Conservation (phyloP, 2,797 vertebrate genomes). For the Cyclura pinguis region DNA sequence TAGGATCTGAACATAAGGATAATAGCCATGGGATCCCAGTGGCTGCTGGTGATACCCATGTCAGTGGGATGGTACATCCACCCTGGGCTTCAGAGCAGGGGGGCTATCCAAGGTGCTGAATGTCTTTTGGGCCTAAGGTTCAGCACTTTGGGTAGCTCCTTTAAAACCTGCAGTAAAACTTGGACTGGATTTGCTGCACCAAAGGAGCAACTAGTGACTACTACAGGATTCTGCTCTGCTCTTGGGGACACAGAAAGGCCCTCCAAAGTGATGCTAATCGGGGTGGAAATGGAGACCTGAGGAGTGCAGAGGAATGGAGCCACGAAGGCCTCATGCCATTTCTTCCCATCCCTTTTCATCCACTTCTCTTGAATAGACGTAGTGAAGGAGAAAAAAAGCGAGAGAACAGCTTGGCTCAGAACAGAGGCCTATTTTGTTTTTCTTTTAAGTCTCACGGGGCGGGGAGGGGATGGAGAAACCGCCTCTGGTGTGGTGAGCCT, state of each 20-base stretch:
- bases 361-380: not conserved
- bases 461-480: not conserved
- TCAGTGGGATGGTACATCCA: too few species aligned
- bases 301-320: not conserved
- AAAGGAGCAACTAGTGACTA: too few species aligned
- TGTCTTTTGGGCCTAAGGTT: too few species aligned
- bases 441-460: too few species aligned
- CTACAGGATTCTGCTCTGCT: not conserved
- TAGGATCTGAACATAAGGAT: not conserved
- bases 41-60: too few species aligned
- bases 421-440: not conserved
- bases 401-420: not conserved
- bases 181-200: too few species aligned
- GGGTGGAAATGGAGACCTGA: not conserved
- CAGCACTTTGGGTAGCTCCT: not conserved
- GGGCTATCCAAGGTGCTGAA: too few species aligned
- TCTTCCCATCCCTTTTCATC: rapidly evolving
- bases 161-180: too few species aligned
- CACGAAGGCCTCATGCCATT: not conserved
- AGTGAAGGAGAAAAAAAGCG: not conserved
- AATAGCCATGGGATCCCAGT: too few species aligned
- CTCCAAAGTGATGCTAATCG: not conserved
- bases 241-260: too few species aligned
- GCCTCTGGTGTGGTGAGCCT: not conserved
- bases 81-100: too few species aligned